A percentile compares a stretch with the other conserved stretches of the same genome.
Evolutionary conservation across 23 tunicate genomes (phyloP).

Genomic region (Ascidia mentula): DNA sequence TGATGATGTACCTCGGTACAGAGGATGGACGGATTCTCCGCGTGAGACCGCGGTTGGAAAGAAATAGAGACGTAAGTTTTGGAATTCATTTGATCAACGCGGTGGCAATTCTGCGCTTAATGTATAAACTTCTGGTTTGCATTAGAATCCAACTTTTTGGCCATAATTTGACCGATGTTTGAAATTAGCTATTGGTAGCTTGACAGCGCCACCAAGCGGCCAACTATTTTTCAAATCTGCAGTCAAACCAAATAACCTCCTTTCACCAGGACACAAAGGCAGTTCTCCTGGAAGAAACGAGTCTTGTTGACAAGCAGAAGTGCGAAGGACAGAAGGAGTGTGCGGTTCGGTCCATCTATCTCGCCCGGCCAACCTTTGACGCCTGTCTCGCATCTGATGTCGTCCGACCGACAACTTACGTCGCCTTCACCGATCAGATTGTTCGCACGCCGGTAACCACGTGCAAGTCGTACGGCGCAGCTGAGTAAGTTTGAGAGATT

Average conservation of each 20-base stretch:
- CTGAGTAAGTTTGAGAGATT: conserved; percentile 61
- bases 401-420: conserved; percentile 37
- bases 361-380: conserved; percentile 34
- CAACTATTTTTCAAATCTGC: no score
- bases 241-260: no score
- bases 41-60: conserved; percentile 33
- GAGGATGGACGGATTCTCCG: conserved; percentile 75
- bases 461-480: conserved; percentile 43
- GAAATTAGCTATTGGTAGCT: no score
- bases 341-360: conserved; percentile 47
- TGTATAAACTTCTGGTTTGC: no score
- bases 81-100: no score
- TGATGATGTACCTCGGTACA: conserved; percentile 70
- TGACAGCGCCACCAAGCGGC: no score
- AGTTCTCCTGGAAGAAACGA: conserved; percentile 57
- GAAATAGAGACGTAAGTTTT: neutral
- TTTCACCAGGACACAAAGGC: conserved; percentile 42
- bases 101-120: no score
- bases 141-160: no score
- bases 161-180: no score
- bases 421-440: conserved; percentile 72
- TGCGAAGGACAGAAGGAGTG: conserved; percentile 34
- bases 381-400: neutral
- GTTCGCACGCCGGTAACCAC: conserved; percentile 44
- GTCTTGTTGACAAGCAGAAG: conserved; percentile 27